phyloP scores from a whole-genome alignment of 2,888 invertebrate genomes.

The Nowickia ferox region DNA sequence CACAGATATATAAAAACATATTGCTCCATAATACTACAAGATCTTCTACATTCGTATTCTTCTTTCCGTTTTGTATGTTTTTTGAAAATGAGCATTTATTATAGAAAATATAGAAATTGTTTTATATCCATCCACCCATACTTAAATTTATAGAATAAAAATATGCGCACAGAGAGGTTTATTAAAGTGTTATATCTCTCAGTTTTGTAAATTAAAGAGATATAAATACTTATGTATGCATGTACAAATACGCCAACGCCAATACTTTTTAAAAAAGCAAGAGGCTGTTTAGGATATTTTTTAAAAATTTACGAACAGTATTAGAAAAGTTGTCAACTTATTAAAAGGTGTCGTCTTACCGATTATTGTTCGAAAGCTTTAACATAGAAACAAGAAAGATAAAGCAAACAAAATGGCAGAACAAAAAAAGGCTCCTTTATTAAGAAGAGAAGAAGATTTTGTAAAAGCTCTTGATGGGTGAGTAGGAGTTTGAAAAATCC shows the following conservation, averaged over 20 bases:
- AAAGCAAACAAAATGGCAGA: constrained; percentile 79
- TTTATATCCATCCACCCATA: constrained; percentile 7
- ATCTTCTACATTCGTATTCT: constrained; percentile 15
- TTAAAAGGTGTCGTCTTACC: constrained; percentile 35
- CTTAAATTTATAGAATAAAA: constrained; percentile 41
- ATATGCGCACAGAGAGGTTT: constrained; percentile 63
- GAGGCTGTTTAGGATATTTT: constrained; percentile 68
- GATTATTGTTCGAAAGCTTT: constrained; percentile 46
- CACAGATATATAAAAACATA: constrained; percentile 8
- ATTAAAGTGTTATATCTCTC: constrained; percentile 7
- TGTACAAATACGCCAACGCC: constrained; percentile 60
- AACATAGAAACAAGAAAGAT: constrained; percentile 23
- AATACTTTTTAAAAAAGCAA: constrained; percentile 30
- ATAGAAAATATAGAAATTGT: constrained; percentile 36
- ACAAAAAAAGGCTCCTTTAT: constrained; percentile 83
- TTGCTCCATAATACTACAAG: constrained; percentile 32
- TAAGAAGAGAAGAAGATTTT: constrained; percentile 82
- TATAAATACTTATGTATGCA: neutral
- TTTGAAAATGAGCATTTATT: constrained; percentile 25
- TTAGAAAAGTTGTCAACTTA: constrained; percentile 69
- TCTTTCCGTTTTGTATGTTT: neutral
- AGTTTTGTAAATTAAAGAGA: constrained; percentile 46
- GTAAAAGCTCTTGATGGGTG: constrained; percentile 82
- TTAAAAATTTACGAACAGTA: constrained; percentile 58
- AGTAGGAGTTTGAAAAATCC: constrained; percentile 56